These are phyloP conservation scores for Hypomecis atomaria DNA, from an alignment of 2,888 invertebrate species.

Conservation along the genomic window DNA sequence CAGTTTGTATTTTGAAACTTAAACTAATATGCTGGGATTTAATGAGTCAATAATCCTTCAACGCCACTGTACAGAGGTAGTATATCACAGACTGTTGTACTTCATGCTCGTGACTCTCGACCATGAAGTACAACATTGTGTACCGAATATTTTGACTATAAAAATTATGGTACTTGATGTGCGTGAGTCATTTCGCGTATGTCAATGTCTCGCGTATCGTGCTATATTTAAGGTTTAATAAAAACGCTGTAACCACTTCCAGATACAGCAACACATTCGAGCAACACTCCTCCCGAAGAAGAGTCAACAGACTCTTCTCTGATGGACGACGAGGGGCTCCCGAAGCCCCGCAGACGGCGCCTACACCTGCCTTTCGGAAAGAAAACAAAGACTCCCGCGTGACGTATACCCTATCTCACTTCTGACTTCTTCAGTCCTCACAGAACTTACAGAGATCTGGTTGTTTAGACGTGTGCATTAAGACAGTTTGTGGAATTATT, in stretches of 20 bases:
- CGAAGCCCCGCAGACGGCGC: conserved; percentile 85
- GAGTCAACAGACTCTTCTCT: conserved; percentile 90
- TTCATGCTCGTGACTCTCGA: too few species aligned
- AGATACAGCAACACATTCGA: conserved; percentile 64
- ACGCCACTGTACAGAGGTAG: too few species aligned
- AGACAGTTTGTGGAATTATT: neutral
- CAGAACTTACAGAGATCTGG: conserved; percentile 11
- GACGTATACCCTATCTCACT: conserved; percentile 51
- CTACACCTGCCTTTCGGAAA: conserved; percentile 87
- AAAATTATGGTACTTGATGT: too few species aligned
- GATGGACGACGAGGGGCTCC: conserved; percentile 85
- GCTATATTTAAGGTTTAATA: too few species aligned
- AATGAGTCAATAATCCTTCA: too few species aligned
- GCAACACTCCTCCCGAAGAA: conserved; percentile 83
- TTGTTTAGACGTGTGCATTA: conserved; percentile 3
- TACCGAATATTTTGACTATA: too few species aligned
- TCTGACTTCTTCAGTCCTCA: conserved; percentile 9
- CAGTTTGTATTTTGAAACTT: too few species aligned
- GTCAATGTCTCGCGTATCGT: too few species aligned
- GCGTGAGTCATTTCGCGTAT: too few species aligned
- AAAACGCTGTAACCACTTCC: conserved; percentile 7
- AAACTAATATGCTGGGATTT: too few species aligned
- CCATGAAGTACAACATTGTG: too few species aligned
- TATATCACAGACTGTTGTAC: too few species aligned
- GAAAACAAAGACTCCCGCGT: conserved; percentile 83